These are phyloP conservation scores for Rhipidura dahli DNA, from an alignment of 2,113 vertebrate genomes.

Conservation along the genomic window DNA sequence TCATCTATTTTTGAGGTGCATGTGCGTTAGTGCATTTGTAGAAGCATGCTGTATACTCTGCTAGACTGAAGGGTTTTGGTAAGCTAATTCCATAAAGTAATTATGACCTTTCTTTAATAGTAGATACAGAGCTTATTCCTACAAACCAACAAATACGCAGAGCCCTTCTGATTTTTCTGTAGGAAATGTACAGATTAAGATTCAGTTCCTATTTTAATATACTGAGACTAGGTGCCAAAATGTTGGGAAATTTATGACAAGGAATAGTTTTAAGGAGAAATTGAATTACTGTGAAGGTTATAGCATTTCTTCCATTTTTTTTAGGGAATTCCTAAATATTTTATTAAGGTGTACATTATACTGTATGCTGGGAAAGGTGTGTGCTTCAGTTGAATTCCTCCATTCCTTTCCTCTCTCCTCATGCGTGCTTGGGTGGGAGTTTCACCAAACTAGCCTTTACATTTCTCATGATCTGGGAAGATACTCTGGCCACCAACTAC, in stretches of 20 bases:
- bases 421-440: neutral
- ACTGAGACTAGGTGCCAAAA: neutral
- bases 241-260: neutral
- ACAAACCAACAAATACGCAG: neutral
- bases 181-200: neutral
- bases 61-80: neutral
- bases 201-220: neutral
- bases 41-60: rapidly evolving
- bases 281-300: neutral
- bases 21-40: neutral
- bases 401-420: neutral
- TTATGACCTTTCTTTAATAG: neutral
- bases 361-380: neutral
- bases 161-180: neutral
- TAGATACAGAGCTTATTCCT: neutral
- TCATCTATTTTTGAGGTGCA: neutral
- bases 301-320: neutral
- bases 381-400: neutral
- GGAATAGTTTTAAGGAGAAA: neutral
- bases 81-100: neutral
- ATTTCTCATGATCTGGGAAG: neutral
- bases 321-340: neutral
- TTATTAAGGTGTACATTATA: rapidly evolving
- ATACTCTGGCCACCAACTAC: neutral
- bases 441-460: neutral